Percentiles rank a stretch among this genome's conserved stretches.
Evolutionary conservation across 2,113 vertebrate species (phyloP).

Genomic region (Dipodomys spectabilis): DNA sequence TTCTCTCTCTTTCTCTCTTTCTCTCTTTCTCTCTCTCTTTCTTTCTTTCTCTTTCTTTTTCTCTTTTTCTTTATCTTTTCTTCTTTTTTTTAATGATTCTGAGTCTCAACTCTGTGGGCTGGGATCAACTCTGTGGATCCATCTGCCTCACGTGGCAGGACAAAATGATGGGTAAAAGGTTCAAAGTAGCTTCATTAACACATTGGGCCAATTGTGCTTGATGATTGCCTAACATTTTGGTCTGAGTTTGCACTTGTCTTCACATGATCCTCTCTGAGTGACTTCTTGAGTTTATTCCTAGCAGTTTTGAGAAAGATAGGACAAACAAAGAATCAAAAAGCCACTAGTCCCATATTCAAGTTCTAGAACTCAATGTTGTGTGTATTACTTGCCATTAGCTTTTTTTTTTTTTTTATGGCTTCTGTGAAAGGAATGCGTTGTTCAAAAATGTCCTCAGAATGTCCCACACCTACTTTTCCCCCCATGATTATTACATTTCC

Average conservation of each 20-base stretch:
- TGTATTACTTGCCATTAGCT: not conserved
- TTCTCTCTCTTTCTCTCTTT: too few relatives aligned
- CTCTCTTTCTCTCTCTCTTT: too few relatives aligned
- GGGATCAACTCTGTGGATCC: too few relatives aligned
- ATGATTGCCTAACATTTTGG: accelerated
- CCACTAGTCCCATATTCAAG: accelerated
- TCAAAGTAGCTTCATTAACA: not conserved
- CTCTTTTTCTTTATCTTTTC: too few relatives aligned
- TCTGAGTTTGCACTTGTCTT: not conserved
- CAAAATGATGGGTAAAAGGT: not conserved
- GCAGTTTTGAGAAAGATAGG: not conserved
- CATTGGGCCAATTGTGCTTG: not conserved
- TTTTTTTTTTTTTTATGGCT: not conserved
- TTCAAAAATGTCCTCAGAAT: conserved; percentile 3
- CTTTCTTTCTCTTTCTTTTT: too few relatives aligned
- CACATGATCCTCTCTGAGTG: not conserved
- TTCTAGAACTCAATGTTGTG: not conserved
- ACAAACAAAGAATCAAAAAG: not conserved
- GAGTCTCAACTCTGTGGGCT: too few relatives aligned
- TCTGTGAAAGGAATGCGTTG: not conserved
- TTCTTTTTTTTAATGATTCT: not conserved
- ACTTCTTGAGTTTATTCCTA: not conserved
- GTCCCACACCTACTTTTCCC: not conserved
- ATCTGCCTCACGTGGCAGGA: too few relatives aligned
- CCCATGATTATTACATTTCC: not conserved